phyloP scores from a whole-genome alignment of 37 sponge, comb jelly and placozoan genomes.

The Halichondria panicea region DNA sequence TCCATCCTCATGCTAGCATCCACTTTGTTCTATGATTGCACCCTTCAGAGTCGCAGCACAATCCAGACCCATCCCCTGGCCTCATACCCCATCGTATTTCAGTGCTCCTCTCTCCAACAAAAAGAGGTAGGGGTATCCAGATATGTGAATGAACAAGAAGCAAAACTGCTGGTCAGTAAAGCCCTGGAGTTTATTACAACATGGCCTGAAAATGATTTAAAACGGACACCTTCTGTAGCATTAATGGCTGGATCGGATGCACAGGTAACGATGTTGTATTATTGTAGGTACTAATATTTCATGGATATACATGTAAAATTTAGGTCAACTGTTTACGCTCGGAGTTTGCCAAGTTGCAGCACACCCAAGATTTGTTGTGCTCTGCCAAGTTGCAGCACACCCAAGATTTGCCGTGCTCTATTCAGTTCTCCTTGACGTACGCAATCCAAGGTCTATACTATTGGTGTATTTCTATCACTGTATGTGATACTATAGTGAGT shows the following conservation, averaged over 20 bases:
- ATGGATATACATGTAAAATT: neutral
- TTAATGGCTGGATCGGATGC: conserved; percentile 46
- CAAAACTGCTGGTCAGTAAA: conserved; percentile 8
- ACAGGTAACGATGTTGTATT: conserved; percentile 44
- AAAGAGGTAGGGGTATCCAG: neutral
- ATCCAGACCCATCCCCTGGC: conserved; percentile 19
- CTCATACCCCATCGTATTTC: conserved; percentile 35
- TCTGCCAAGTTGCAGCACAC: neutral
- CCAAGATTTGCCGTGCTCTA: no score
- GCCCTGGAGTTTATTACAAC: conserved; percentile 6
- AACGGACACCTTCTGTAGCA: conserved; percentile 18
- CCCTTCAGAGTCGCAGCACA: conserved; percentile 25
- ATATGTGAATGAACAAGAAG: conserved; percentile 18
- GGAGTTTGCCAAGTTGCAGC: no score
- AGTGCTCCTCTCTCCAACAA: conserved; percentile 17
- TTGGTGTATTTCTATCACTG: no score
- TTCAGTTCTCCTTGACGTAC: no score
- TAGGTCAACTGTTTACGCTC: no score
- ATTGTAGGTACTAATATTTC: neutral
- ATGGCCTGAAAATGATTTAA: conserved; percentile 44
- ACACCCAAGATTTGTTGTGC: no score
- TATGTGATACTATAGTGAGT: no score
- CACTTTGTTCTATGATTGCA: conserved; percentile 53
- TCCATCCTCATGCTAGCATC: conserved; percentile 59
- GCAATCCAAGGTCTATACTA: no score